Conservation (phyloP, 92 coral and sea anemone species). For the Porites rus region DNA sequence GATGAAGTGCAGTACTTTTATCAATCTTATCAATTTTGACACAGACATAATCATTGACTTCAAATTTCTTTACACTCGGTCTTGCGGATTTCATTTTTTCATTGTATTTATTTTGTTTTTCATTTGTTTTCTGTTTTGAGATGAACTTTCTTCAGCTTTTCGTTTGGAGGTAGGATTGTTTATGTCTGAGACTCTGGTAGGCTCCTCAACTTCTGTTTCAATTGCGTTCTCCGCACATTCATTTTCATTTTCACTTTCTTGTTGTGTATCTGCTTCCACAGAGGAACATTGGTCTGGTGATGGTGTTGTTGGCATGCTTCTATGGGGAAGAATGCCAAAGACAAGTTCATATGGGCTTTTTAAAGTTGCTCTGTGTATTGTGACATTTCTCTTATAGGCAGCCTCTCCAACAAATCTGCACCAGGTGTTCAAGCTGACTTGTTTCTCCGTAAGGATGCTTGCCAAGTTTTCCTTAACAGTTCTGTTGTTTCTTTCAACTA, state of each 20-base stretch:
- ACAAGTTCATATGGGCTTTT: slow-evolving; percentile 25
- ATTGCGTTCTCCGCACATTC: too few relatives aligned
- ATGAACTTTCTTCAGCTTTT: slow-evolving; percentile 3
- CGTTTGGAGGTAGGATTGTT: background rate
- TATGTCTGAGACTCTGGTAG: too few relatives aligned
- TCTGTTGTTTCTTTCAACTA: background rate
- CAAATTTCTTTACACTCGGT: background rate
- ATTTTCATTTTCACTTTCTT: background rate
- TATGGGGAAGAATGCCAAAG: slow-evolving; percentile 16
- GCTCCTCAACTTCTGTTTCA: too few relatives aligned
- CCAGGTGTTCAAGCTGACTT: background rate
- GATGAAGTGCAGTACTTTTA: background rate
- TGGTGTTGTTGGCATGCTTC: background rate
- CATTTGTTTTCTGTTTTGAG: background rate
- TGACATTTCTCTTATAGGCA: background rate
- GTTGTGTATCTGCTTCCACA: background rate
- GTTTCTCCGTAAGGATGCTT: background rate
- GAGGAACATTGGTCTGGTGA: background rate
- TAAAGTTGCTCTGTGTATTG: background rate
- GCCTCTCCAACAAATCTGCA: slow-evolving; percentile 4
- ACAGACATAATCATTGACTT: slow-evolving; percentile 1
- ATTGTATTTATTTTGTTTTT: background rate
- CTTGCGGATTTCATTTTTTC: slow-evolving; percentile 17
- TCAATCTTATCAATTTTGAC: slow-evolving; percentile 15
- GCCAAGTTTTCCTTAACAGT: background rate